Percentiles rank a stretch among this genome's conserved stretches.
These are phyloP conservation scores for Chouioia cunea DNA, from an alignment of 2,888 invertebrate species.

Conservation along the genomic window DNA sequence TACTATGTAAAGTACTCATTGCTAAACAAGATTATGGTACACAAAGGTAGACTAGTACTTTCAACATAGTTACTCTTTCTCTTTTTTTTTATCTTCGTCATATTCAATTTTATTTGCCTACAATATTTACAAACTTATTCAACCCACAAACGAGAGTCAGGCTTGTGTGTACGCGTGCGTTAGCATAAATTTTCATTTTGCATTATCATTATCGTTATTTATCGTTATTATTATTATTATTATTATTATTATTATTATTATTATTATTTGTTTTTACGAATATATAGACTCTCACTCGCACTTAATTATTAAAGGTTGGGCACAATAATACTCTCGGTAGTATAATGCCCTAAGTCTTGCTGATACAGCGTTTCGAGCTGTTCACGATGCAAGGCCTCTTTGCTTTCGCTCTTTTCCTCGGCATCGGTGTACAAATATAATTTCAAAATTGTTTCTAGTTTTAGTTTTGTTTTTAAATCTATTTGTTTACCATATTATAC, in stretches of 20 bases:
- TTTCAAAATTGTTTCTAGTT: constrained; percentile 51
- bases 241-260: constrained; percentile 19
- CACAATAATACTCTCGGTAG: constrained; percentile 68
- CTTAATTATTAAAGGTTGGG: constrained; percentile 69
- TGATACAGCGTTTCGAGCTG: constrained; percentile 58
- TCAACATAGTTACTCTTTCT: constrained; percentile 64
- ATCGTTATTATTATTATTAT: constrained; percentile 46
- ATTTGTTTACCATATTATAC: constrained; percentile 50
- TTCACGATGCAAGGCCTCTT: constrained; percentile 20
- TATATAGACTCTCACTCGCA: constrained; percentile 65
- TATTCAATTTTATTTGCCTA: constrained; percentile 55
- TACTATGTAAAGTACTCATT: constrained; percentile 21
- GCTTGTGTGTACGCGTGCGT: constrained; percentile 7
- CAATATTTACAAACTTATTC: constrained; percentile 66
- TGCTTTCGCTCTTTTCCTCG: constrained; percentile 4
- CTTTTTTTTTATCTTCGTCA: constrained; percentile 9
- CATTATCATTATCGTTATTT: not conserved
- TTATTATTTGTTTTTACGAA: constrained; percentile 54
- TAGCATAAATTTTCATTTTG: constrained; percentile 4
- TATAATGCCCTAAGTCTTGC: constrained; percentile 69
- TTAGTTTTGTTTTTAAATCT: constrained; percentile 11
- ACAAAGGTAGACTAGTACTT: constrained; percentile 66
- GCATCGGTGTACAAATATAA: constrained; percentile 54
- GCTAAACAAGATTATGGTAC: constrained; percentile 21
- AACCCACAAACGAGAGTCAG: constrained; percentile 68